Conservation (phyloP, 2,888 invertebrate genomes). For the Oscheius sp. region DNA sequence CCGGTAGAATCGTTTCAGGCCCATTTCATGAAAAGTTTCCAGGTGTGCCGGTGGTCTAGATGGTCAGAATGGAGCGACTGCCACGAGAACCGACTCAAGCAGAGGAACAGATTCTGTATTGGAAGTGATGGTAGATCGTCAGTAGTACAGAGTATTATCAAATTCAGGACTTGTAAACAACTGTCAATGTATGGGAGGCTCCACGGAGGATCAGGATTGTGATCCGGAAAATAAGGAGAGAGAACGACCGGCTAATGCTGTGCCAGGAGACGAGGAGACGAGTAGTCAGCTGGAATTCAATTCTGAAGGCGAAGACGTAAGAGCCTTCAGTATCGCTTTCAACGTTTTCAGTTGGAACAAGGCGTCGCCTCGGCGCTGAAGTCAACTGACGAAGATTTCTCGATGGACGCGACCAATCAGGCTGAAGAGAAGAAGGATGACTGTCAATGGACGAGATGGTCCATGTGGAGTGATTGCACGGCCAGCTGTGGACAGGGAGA, state of each 20-base stretch:
- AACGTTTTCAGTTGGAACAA: slow-evolving; percentile 15
- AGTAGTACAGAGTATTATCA: neutral
- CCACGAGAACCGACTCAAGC: slow-evolving; percentile 45
- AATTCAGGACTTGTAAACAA: slow-evolving; percentile 46
- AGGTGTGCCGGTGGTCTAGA: slow-evolving; percentile 61
- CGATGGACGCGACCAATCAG: slow-evolving; percentile 18
- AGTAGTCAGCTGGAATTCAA: slow-evolving; percentile 29
- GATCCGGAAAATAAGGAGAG: slow-evolving; percentile 4
- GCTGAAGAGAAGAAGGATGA: slow-evolving; percentile 29
- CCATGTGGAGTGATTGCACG: slow-evolving; percentile 61
- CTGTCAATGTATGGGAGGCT: slow-evolving; percentile 55
- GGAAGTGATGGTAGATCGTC: slow-evolving; percentile 50
- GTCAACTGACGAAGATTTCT: slow-evolving; percentile 24
- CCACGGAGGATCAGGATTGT: slow-evolving; percentile 46
- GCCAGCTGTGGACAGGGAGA: slow-evolving; percentile 57
- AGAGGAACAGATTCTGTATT: slow-evolving; percentile 59
- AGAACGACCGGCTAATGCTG: slow-evolving; percentile 20
- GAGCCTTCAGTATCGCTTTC: neutral
- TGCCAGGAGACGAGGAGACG: slow-evolving; percentile 21
- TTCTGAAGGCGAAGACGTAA: slow-evolving; percentile 33
- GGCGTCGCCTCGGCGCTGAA: slow-evolving; percentile 12
- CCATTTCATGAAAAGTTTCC: neutral
- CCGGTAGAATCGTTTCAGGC: slow-evolving; percentile 33
- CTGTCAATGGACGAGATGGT: slow-evolving; percentile 63
- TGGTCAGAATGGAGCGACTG: slow-evolving; percentile 61